Evolutionary conservation across 2,113 vertebrate genomes (phyloP).

Genomic region (Spizaetus ornatus): DNA sequence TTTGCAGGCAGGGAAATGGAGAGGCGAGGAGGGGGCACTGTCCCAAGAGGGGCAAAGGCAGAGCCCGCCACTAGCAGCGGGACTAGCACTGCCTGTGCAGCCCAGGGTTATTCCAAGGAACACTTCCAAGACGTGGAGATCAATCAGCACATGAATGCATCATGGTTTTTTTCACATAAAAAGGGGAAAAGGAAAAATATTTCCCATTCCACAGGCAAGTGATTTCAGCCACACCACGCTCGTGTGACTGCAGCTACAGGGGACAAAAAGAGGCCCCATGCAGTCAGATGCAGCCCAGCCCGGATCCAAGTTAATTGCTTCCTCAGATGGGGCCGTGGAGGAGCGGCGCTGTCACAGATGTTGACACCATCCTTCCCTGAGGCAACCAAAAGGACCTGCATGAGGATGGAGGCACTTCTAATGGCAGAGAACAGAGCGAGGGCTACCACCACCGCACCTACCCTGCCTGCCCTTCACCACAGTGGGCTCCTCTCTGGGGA

Average conservation of each 20-base stretch:
- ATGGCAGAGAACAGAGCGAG: fast-evolving
- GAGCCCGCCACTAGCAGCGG: background rate
- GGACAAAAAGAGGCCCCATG: background rate
- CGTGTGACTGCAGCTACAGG: background rate
- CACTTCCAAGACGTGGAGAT: fast-evolving
- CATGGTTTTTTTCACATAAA: background rate
- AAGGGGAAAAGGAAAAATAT: background rate
- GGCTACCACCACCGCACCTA: background rate
- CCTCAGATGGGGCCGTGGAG: background rate
- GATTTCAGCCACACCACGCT: background rate
- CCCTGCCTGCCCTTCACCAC: background rate
- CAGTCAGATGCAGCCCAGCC: background rate
- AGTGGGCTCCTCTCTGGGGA: background rate
- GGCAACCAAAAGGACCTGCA: background rate
- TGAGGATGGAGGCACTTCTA: background rate
- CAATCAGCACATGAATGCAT: background rate
- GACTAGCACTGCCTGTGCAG: background rate
- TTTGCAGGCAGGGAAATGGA: background rate
- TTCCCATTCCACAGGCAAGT: background rate
- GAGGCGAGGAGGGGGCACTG: background rate
- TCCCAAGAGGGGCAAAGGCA: background rate
- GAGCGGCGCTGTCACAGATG: background rate
- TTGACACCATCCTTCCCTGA: background rate
- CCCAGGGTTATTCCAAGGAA: background rate
- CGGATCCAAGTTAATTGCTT: background rate